Base-by-base conservation (phyloP, 2,888 invertebrate genomes). In the Himalopsyche tibetana region DNA sequence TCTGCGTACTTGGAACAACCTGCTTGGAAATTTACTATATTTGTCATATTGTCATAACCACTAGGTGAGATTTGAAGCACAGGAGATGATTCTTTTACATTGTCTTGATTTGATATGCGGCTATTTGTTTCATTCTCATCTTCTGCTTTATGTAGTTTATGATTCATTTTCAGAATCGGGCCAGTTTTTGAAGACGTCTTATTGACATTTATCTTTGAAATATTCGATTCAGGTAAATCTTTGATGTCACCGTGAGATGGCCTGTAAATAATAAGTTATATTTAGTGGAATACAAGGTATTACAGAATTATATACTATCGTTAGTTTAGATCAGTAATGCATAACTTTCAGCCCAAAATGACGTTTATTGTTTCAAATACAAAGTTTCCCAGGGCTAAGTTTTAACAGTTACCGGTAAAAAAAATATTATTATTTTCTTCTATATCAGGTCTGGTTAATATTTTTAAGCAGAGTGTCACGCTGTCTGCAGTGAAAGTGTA, bases 21-120 rank as follows among this genome's bases (percentile, higher is more conserved):
- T 5, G 74, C 74, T 36, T 74, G 74, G 74, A 74, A 74, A 5
- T 74, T 74, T 5, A 74, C 74, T 74, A 38, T 36, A 15, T 74
- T 36, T 36, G 5, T 74, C 28, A 74, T 74, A 74, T 38, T 74
- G 74, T 36, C 28, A 36, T 12, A 74, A 74, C 38, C 74, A 36
- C 12, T 63, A n/a, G 63, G 8, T 63, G 63, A 2, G 8, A 15
- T 74, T 74, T 36, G 36, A 5, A 12, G 15, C 12, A 74, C 11
- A 5, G 5, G 74, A 12, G 74, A 74, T 36, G 12, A 74, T 74
- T 38, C 38, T 74, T 74, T 12, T 19, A 38, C 19, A 74, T 15
- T 6, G 4, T 36, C 38, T 74, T 74, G 28, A 12, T 36, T 36
- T 74, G 36, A 28, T 38, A 36, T 74, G 74, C 15, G 12, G 15